phyloP scores from a whole-genome alignment of 2,797 vertebrate genomes.

The Onychomys arenicola region DNA sequence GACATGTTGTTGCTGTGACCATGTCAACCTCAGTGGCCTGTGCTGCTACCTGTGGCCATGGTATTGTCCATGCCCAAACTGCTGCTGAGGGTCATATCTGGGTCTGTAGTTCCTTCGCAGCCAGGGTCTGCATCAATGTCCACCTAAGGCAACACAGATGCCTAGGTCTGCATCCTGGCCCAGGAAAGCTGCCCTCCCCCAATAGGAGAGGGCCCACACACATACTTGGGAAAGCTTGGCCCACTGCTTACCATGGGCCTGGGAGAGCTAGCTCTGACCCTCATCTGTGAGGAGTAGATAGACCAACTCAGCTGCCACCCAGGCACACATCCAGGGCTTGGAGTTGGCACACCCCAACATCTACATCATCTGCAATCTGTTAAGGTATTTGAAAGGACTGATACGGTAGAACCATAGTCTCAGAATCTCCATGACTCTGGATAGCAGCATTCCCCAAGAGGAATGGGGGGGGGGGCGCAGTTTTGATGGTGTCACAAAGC shows the following conservation, averaged over 20 bases:
- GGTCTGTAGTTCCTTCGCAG: background rate
- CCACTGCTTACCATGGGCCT: too few relatives aligned
- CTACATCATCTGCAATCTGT: background rate
- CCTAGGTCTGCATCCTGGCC: too few relatives aligned
- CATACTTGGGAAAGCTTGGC: too few relatives aligned
- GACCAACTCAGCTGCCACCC: background rate
- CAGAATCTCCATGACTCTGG: too few relatives aligned
- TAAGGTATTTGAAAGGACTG: background rate
- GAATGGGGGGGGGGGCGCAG: background rate
- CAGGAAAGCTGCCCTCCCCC: too few relatives aligned
- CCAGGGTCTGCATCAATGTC: background rate
- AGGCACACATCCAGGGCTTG: too few relatives aligned
- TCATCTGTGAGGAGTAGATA: background rate
- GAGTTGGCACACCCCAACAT: background rate
- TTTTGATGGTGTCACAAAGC: background rate
- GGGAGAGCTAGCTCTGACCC: too few relatives aligned
- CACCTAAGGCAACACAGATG: background rate
- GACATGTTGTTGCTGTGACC: background rate
- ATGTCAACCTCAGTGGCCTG: background rate
- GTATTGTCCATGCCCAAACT: background rate
- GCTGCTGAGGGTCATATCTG: background rate
- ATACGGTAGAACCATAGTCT: background rate
- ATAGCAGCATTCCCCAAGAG: background rate
- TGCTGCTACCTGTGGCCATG: background rate
- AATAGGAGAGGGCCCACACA: too few relatives aligned